phyloP scores from a whole-genome alignment of 2,888 invertebrate species.

The Hydraecia micacea region DNA sequence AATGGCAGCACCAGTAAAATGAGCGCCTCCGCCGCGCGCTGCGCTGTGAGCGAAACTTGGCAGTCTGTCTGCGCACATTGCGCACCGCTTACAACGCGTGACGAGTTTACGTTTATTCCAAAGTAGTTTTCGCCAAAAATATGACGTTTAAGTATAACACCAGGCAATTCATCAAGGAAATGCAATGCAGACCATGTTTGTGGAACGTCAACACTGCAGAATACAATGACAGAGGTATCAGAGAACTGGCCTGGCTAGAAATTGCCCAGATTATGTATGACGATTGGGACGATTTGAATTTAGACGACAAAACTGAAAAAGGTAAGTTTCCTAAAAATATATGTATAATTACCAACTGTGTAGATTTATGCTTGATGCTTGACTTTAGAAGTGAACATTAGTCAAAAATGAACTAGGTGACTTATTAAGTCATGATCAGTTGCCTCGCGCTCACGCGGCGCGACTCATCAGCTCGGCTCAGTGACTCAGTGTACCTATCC shows the following conservation, averaged over 20 bases:
- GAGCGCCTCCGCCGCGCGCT: slow-evolving; percentile 37
- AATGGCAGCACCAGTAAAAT: slow-evolving; percentile 37
- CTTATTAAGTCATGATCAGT: neutral
- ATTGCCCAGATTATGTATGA: slow-evolving; percentile 58
- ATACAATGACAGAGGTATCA: slow-evolving; percentile 59
- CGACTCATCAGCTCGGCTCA: slow-evolving; percentile 23
- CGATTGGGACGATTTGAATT: slow-evolving; percentile 59
- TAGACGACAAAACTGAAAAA: slow-evolving; percentile 57
- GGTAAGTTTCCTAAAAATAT: slow-evolving; percentile 45
- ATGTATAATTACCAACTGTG: neutral
- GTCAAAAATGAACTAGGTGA: neutral
- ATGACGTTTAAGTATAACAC: slow-evolving; percentile 59
- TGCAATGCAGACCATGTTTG: slow-evolving; percentile 61
- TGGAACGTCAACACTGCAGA: slow-evolving; percentile 60
- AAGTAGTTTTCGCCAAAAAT: slow-evolving; percentile 25
- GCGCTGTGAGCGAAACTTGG: slow-evolving; percentile 35
- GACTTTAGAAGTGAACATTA: neutral
- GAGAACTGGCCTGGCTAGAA: slow-evolving; percentile 61
- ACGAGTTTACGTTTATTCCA: slow-evolving; percentile 18
- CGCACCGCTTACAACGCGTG: slow-evolving; percentile 28
- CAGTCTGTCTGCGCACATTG: slow-evolving; percentile 49
- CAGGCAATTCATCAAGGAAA: slow-evolving; percentile 59
- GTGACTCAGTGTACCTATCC: slow-evolving; percentile 16
- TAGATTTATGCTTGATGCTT: neutral
- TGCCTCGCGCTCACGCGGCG: slow-evolving; percentile 4